phyloP scores from a whole-genome alignment of 2,797 vertebrate species.

The Rhinoraja longicauda region DNA sequence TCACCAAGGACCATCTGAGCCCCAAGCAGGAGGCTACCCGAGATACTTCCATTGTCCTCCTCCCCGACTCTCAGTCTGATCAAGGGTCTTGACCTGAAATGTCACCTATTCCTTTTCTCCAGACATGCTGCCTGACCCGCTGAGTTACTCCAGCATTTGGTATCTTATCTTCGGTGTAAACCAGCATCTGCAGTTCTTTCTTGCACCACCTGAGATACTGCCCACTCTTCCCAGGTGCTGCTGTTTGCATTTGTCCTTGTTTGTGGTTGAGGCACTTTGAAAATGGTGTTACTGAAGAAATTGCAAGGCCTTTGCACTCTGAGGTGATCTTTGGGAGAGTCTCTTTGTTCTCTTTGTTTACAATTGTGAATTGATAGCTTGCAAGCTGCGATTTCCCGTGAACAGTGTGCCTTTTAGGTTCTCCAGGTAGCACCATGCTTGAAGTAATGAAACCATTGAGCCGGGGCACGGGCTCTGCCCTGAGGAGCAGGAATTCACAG shows the following conservation, averaged over 20 bases:
- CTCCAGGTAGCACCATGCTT: background rate
- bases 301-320: background rate
- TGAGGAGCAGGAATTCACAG: conserved; percentile 21
- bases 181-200: too few relatives aligned
- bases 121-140: too few relatives aligned
- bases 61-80: too few relatives aligned
- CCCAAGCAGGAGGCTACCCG: background rate
- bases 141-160: too few relatives aligned
- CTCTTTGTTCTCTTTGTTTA: conserved; percentile 7
- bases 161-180: too few relatives aligned
- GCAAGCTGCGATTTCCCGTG: conserved; percentile 26
- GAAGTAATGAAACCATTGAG: conserved; percentile 22
- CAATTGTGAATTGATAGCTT: conserved; percentile 3
- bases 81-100: too few relatives aligned
- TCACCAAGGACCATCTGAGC: background rate
- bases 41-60: background rate
- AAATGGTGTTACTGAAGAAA: background rate
- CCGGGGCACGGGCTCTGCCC: background rate
- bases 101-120: too few relatives aligned
- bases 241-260: background rate
- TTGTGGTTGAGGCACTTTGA: background rate
- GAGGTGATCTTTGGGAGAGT: background rate
- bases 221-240: background rate
- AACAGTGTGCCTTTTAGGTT: conserved; percentile 17
- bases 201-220: too few relatives aligned